Evolutionary conservation across 2,797 vertebrate species (phyloP), one percentile per base, ranked within the genome.

Genomic region (Danionella dracula): DNA sequence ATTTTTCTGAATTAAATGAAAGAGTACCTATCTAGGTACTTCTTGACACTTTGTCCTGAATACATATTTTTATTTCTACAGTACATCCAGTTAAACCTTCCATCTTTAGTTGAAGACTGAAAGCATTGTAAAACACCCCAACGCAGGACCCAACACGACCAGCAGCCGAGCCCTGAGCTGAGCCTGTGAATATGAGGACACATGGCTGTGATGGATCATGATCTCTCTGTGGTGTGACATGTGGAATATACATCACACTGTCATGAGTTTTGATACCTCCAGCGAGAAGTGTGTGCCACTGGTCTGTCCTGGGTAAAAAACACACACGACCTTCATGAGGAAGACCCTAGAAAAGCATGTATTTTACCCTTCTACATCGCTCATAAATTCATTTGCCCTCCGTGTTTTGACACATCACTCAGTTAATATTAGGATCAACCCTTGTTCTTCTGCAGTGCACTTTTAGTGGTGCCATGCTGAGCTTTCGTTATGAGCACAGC

Each of bases 321-420:
- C n/a, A 62, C 74, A 71, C 73, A 32, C 49, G 45, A 83, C 76
- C 79, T 81, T 78, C 75, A 79, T 76, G 79, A 73, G 72, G 72
- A 76, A 58, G 16, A 19, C 46, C 53, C 53, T 48, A 80, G 62
- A 57, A 72, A 74, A 82, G 84, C 75, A 81, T 17, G 57, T 71
- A 78, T 73, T 38, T 19, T 1, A n/a, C 38, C 12, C 17, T 63
- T 42, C 34, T 64, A 71, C 73, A 75, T 83, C 76, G 64, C 31
- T 63, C 59, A 62, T 58, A 42, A 70, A 53, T 49, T 15, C 59
- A 81, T 73, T 56, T 71, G 73, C 44, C 49, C 68, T 65, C 71
- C 65, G 46, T 44, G 64, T 61, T 62, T 78, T 55, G 64, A 75
- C 78, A 71, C 70, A 76, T 71, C 67, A 63, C 80, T 72, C 44